Evolutionary conservation across 2,113 vertebrate species (phyloP).

Genomic region (Chamaea fasciata): DNA sequence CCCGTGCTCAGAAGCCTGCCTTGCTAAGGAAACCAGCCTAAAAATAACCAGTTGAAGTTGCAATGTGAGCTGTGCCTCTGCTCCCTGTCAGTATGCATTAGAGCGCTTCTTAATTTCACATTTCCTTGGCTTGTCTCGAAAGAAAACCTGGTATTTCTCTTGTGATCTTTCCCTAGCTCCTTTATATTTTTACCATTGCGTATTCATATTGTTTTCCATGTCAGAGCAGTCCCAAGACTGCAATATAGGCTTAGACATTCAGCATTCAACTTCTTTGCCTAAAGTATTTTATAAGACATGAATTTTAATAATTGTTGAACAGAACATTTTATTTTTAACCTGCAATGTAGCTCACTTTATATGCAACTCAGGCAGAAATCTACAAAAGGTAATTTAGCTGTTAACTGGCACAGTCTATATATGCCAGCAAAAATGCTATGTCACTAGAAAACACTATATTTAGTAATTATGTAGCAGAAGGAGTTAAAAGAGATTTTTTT

Average conservation of each 20-base stretch:
- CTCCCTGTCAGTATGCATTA: neutral
- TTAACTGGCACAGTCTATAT: neutral
- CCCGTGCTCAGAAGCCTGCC: neutral
- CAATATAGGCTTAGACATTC: neutral
- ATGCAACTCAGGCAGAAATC: neutral
- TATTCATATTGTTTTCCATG: neutral
- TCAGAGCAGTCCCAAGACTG: neutral
- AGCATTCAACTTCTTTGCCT: neutral
- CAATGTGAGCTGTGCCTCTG: neutral
- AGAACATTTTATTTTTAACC: neutral
- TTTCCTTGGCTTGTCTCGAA: neutral
- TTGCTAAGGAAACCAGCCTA: neutral
- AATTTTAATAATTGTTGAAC: constrained; percentile 28
- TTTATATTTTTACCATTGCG: neutral
- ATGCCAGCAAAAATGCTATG: neutral
- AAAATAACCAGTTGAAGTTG: neutral
- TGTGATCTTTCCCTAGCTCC: neutral
- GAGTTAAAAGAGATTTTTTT: neutral
- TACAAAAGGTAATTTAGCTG: constrained; percentile 21
- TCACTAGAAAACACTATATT: constrained; percentile 10
- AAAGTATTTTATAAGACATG: neutral
- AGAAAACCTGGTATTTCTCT: neutral
- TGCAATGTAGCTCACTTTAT: neutral
- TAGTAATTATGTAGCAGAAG: neutral
- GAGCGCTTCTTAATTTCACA: neutral